Conservation (phyloP, 2,888 invertebrate genomes). For the Frankliniella fusca region DNA sequence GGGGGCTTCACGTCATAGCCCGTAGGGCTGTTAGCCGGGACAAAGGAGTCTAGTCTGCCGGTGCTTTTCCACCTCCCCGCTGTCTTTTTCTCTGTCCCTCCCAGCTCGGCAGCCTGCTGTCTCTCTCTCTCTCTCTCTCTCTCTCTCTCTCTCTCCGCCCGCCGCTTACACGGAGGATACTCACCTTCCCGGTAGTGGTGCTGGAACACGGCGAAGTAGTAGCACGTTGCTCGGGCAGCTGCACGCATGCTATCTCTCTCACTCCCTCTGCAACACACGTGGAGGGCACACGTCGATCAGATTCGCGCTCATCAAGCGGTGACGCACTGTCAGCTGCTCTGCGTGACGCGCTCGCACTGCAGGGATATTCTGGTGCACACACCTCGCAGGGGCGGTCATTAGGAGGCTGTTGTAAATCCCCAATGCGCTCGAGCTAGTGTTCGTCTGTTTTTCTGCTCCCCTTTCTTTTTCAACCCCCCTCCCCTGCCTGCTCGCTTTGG, state of each 20-base stretch:
- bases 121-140: background rate
- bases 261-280: background rate
- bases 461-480: background rate
- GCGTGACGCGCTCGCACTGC: background rate
- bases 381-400: background rate
- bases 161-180: background rate
- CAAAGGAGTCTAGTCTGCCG: no score
- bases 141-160: background rate
- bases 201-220: background rate
- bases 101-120: no score
- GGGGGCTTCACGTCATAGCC: no score
- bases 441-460: background rate
- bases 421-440: no score
- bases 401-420: background rate
- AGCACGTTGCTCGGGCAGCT: background rate
- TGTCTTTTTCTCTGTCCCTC: background rate
- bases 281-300: background rate
- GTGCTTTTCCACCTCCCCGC: background rate
- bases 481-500: no score
- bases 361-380: background rate
- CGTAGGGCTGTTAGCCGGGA: no score
- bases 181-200: constrained; percentile 5
- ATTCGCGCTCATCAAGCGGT: background rate
- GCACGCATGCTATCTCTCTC: constrained; percentile 1
- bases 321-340: background rate